Conservation (phyloP, 1,140 invertebrate species). For the Zeugodacus cucurbitae region DNA sequence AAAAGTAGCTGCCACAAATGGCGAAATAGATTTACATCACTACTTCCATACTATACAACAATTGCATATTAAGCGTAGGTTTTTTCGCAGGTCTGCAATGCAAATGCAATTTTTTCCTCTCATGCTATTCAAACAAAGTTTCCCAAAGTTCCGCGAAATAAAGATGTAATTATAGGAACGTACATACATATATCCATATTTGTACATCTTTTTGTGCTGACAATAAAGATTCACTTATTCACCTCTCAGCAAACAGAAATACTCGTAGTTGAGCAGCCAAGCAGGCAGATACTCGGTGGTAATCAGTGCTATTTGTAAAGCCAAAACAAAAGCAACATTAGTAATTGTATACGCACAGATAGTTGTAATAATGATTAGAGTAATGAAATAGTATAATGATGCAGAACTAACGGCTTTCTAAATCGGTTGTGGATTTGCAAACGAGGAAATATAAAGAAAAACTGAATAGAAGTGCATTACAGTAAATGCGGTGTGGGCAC, state of each 20-base stretch:
- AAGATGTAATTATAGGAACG: too few species aligned
- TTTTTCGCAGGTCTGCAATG: not conserved
- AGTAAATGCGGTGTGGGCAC: too few species aligned
- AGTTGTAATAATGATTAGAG: constrained; percentile 14
- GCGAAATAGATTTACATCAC: not conserved
- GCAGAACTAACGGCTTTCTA: constrained; percentile 4
- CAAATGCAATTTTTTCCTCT: not conserved
- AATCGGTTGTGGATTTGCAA: not conserved
- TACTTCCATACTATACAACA: not conserved
- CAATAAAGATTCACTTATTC: not conserved
- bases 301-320: not conserved
- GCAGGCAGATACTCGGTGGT: not conserved
- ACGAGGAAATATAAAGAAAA: not conserved
- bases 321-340: not conserved
- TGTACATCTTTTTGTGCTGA: not conserved
- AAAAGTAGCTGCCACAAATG: not conserved
- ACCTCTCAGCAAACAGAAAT: not conserved
- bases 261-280: not conserved
- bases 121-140: not conserved
- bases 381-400: constrained; percentile 32
- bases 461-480: not conserved
- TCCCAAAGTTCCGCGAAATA: not conserved
- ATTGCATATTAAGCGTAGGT: not conserved
- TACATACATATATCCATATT: not conserved
- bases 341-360: not conserved